These are phyloP conservation scores for Lepidothrix coronata DNA, from an alignment of 2,113 vertebrate species.

Conservation along the genomic window DNA sequence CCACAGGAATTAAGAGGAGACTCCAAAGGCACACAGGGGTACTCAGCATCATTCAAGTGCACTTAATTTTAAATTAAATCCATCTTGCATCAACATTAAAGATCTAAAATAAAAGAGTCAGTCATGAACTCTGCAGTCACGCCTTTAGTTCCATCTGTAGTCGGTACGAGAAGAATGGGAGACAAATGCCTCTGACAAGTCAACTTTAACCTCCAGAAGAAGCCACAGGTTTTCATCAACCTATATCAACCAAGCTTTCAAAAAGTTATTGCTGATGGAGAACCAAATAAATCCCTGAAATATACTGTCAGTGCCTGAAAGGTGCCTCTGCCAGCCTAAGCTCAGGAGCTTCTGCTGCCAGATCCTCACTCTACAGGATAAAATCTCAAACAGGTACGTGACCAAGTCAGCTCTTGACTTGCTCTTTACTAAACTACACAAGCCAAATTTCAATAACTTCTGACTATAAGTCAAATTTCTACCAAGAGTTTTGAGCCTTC, in stretches of 20 bases:
- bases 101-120: neutral
- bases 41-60: neutral
- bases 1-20: neutral
- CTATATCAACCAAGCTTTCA: neutral
- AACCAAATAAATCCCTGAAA: neutral
- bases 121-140: neutral
- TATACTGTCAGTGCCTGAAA: neutral
- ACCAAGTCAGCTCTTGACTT: neutral
- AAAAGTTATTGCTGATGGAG: neutral
- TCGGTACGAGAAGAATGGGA: rapidly evolving
- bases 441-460: neutral
- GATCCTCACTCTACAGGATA: neutral
- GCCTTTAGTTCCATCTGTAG: neutral
- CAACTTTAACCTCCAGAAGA: neutral
- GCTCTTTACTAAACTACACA: neutral
- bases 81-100: neutral
- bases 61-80: neutral
- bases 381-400: neutral
- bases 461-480: neutral
- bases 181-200: neutral
- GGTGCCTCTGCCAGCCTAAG: neutral
- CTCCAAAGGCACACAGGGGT: neutral
- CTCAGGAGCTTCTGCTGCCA: neutral
- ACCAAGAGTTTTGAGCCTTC: neutral
- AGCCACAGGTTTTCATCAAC: neutral